Conservation (phyloP, 1,140 invertebrate genomes). For the Zophobas morio region DNA sequence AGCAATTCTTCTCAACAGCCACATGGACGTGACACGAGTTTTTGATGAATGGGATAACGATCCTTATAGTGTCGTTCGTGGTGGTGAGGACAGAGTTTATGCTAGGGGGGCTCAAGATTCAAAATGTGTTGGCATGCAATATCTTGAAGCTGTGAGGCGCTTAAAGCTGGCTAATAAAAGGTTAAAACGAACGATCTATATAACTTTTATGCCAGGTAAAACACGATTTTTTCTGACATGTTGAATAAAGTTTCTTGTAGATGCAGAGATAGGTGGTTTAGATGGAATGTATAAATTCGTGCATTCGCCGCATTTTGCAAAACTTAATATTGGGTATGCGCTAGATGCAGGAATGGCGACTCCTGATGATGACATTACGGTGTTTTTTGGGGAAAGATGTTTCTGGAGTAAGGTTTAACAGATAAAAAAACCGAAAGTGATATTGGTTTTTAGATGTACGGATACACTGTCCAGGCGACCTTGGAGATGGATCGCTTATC, state of each 20-base stretch:
- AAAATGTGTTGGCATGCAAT: constrained; percentile 85
- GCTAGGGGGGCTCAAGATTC: constrained; percentile 87
- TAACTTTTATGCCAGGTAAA: constrained; percentile 93
- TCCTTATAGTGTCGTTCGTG: constrained; percentile 78
- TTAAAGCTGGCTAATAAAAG: constrained; percentile 73
- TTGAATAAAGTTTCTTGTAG: too few relatives aligned
- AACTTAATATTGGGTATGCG: constrained; percentile 91
- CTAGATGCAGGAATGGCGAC: constrained; percentile 88
- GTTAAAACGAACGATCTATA: constrained; percentile 79
- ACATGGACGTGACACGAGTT: constrained; percentile 68
- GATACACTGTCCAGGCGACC: constrained; percentile 62
- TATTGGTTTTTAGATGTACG: constrained; percentile 82
- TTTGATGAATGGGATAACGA: constrained; percentile 69
- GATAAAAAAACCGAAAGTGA: constrained; percentile 60
- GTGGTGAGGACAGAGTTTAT: constrained; percentile 84
- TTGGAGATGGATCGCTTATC: constrained; percentile 56
- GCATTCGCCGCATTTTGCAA: constrained; percentile 81
- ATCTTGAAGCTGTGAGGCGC: constrained; percentile 82
- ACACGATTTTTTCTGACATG: constrained; percentile 72
- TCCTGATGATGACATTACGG: constrained; percentile 72
- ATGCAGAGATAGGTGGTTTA: constrained; percentile 68
- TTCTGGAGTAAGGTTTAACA: constrained; percentile 75
- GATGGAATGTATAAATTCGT: constrained; percentile 90
- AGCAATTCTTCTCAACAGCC: constrained; percentile 88
- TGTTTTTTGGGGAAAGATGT: constrained; percentile 85